A percentile compares a stretch with the other conserved stretches of the same genome.
Conservation (phyloP, 2,113 vertebrate genomes). For the Lycocorax pyrrhopterus region DNA sequence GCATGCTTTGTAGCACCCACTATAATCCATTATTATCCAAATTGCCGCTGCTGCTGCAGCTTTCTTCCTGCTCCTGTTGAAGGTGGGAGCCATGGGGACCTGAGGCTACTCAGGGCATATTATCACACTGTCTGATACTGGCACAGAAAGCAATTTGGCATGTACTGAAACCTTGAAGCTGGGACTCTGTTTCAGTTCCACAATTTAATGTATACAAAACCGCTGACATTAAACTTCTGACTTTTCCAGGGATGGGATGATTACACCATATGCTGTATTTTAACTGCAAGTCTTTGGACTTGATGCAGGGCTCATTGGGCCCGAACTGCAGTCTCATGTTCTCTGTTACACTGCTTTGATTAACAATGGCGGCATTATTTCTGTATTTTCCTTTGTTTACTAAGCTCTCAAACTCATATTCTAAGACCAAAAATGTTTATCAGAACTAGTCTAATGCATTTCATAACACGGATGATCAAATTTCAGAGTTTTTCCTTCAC, state of each 20-base stretch:
- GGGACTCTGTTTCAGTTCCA: neutral
- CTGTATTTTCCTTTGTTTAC: neutral
- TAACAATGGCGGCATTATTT: neutral
- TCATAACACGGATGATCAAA: neutral
- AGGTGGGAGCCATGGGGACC: neutral
- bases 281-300: neutral
- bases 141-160: neutral
- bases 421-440: neutral
- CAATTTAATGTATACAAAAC: neutral
- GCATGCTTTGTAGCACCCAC: neutral
- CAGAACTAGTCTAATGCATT: neutral
- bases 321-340: neutral
- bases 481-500: neutral
- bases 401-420: neutral
- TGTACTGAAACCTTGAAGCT: neutral
- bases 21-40: neutral
- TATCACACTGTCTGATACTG: neutral
- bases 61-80: neutral
- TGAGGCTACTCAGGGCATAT: neutral
- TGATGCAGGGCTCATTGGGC: neutral
- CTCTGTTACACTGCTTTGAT: neutral
- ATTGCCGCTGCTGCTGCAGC: neutral
- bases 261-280: neutral
- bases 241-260: neutral
- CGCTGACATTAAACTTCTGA: neutral